Evolutionary conservation across 2,888 invertebrate genomes (phyloP), one percentile per base, ranked within the genome.

Genomic region (Protodeltote pygarga): DNA sequence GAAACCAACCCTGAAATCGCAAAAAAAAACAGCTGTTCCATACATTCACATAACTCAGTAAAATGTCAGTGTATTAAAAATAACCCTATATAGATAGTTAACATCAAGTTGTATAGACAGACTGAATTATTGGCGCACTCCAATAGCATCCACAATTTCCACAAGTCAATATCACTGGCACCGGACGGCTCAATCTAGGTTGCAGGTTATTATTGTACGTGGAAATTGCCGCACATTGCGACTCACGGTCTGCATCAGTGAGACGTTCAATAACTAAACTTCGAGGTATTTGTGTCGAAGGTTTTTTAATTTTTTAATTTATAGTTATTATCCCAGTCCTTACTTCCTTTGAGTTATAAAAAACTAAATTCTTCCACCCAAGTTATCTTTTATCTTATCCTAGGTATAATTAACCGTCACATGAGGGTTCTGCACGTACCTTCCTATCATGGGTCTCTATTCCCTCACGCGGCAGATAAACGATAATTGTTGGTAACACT

Each of bases 401-500:
- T 58, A 41, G 33, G 11, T 41, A 37, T 60, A 42, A 60, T 44
- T 42, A 51, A 60, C 51, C 21, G 42, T 27, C 16, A 35, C 35
- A 55, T 55, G 45, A 55, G 28, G 38, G 29, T 29, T 19, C 17
- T 15, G 8, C 17, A 42, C 46, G 28, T 50, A 40, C 39, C n/a
- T n/a, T n/a, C n/a, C n/a, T n/a, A n/a, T n/a, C n/a, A 39, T 33
- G 23, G 34, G 15, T 38, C 37, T 16, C 32, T 24, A 47, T 60
- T 46, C 55, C 50, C 50, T 11, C 25, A 15, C 20, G 23, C 31
- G 27, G 41, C 27, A 51, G 39, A 51, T 39, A 60, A 55, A 61
- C 46, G 55, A 60, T 60, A 46, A 60, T 61, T 61, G 42, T 29
- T 19, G 39, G 42, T 31, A 27, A 49, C 50, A 49, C 17, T 55